phyloP scores from a whole-genome alignment of 2,113 vertebrate genomes.

The Scortum barcoo region DNA sequence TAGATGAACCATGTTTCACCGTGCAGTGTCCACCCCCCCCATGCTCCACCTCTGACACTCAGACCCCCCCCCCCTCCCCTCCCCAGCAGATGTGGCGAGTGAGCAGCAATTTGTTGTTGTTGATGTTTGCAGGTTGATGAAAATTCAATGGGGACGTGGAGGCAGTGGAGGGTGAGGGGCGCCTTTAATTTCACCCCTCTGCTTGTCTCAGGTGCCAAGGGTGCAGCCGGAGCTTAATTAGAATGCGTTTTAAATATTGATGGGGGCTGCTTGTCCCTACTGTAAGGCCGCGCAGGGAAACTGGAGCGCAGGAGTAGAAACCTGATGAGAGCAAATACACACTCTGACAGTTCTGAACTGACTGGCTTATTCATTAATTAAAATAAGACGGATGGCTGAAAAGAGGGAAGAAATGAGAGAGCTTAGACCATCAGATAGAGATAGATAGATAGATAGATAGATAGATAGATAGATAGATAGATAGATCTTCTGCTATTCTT shows the following conservation, averaged over 20 bases:
- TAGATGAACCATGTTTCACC: slow-evolving; percentile 45
- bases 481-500: background rate
- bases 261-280: slow-evolving; percentile 74
- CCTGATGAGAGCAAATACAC: slow-evolving; percentile 78
- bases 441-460: slow-evolving; percentile 17
- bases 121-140: slow-evolving; percentile 59
- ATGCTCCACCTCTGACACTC: background rate
- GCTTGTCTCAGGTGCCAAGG: slow-evolving; percentile 58
- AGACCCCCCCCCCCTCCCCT: no score
- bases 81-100: slow-evolving; percentile 41
- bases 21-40: background rate
- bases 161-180: slow-evolving; percentile 51
- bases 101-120: slow-evolving; percentile 58
- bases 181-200: slow-evolving; percentile 74
- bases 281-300: slow-evolving; percentile 79
- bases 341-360: slow-evolving; percentile 80
- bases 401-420: slow-evolving; percentile 23
- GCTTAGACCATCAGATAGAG: background rate
- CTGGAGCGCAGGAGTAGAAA: slow-evolving; percentile 78
- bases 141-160: slow-evolving; percentile 49
- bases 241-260: slow-evolving; percentile 87
- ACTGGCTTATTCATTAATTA: slow-evolving; percentile 82
- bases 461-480: background rate
- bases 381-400: slow-evolving; percentile 53
- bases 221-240: slow-evolving; percentile 83